phyloP scores from a whole-genome alignment of 2,888 invertebrate species.

The Cybosia mesomella region DNA sequence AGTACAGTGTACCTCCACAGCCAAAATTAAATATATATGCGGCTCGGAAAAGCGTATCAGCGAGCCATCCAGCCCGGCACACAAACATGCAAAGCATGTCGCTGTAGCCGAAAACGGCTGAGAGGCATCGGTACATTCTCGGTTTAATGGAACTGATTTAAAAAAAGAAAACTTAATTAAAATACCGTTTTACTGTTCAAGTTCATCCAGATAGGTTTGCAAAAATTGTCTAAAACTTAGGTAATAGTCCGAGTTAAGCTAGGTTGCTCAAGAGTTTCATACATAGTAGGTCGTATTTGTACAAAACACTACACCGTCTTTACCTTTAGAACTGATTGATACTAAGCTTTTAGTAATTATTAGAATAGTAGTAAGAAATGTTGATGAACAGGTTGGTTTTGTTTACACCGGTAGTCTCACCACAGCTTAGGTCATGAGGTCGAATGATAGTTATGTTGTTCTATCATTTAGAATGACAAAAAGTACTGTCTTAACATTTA shows the following conservation, averaged over 20 bases:
- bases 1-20: too few species aligned
- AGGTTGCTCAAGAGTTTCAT: neutral
- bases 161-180: too few species aligned
- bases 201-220: neutral
- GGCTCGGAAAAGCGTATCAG: too few species aligned
- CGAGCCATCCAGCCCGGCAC: too few species aligned
- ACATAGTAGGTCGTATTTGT: neutral
- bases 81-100: too few species aligned
- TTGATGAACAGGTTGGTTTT: constrained; percentile 9
- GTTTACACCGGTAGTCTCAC: neutral
- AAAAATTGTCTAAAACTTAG: neutral
- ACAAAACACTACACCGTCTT: neutral
- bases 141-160: too few species aligned
- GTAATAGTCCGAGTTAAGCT: too few species aligned
- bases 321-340: neutral
- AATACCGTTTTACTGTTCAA: neutral
- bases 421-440: neutral
- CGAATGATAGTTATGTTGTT: neutral
- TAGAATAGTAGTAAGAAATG: neutral
- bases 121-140: too few species aligned
- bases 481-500: neutral
- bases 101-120: too few species aligned
- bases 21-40: too few species aligned
- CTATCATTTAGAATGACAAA: neutral
- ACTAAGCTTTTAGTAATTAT: neutral